These are phyloP conservation scores for Ciconia maguari DNA, from an alignment of 2,113 vertebrate genomes.

Conservation along the genomic window DNA sequence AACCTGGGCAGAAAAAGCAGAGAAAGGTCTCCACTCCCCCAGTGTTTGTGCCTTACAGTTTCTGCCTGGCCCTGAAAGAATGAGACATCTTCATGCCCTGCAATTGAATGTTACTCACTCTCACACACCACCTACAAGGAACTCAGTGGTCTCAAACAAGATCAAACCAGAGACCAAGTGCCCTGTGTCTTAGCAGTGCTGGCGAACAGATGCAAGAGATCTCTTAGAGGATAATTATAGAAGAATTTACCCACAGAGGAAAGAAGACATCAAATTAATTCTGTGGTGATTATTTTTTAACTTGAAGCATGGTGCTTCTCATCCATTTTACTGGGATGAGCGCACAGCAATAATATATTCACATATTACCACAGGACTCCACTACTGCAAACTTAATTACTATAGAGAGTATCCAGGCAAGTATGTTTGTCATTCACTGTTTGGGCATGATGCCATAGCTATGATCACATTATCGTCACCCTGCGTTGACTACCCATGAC, in stretches of 20 bases:
- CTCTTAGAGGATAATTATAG: background rate
- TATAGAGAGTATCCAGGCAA: background rate
- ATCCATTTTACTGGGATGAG: background rate
- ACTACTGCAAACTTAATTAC: background rate
- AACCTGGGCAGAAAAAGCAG: background rate
- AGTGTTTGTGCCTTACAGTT: background rate
- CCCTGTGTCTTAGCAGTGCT: background rate
- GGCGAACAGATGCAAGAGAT: background rate
- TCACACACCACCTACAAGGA: background rate
- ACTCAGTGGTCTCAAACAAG: background rate
- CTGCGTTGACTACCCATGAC: background rate
- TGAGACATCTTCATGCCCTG: background rate
- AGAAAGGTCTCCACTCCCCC: background rate
- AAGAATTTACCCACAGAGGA: background rate
- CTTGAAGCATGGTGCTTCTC: background rate
- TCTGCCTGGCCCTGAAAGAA: background rate
- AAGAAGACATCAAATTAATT: slow-evolving; percentile 3
- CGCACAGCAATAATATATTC: background rate
- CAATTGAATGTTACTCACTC: background rate
- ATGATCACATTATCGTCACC: background rate
- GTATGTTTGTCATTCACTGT: background rate
- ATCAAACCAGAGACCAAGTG: background rate
- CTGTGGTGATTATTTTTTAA: background rate
- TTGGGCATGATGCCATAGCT: background rate
- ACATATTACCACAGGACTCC: background rate